A percentile compares a stretch with the other conserved stretches of the same genome.
phyloP scores from a whole-genome alignment of 37 sponge, comb jelly and placozoan genomes.

The Diacarnus erythraeanus region DNA sequence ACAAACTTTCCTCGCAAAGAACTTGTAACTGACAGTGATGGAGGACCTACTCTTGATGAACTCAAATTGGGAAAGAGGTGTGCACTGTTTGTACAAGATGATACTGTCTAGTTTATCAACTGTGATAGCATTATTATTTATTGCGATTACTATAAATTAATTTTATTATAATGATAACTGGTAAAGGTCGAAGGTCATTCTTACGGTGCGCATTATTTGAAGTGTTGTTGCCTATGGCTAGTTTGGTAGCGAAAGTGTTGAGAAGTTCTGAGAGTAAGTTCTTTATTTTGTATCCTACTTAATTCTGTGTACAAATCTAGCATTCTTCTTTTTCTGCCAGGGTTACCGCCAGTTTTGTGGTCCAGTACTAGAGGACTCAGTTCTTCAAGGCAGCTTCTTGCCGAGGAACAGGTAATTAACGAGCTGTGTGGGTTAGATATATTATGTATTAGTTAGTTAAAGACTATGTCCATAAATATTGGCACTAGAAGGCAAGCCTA shows the following conservation, averaged over 20 bases:
- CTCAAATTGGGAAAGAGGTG: conserved; percentile 55
- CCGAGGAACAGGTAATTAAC: not conserved
- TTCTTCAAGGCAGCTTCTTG: not conserved
- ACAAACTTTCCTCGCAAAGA: conserved; percentile 73
- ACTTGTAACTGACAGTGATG: conserved; percentile 30
- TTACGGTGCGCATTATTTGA: not conserved
- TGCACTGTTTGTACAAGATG: conserved; percentile 68
- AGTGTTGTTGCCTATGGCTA: not conserved
- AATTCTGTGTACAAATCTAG: not conserved
- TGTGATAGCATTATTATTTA: not conserved
- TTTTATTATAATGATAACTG: not conserved
- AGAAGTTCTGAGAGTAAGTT: not conserved
- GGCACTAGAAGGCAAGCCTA: no score
- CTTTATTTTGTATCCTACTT: not conserved
- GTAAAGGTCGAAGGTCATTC: not conserved
- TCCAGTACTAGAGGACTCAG: not conserved
- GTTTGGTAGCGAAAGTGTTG: not conserved
- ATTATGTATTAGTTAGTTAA: no score
- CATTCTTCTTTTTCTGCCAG: not conserved
- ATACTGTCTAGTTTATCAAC: conserved; percentile 5
- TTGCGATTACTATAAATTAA: not conserved
- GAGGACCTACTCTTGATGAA: conserved; percentile 60
- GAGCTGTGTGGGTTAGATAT: not conserved
- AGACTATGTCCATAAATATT: no score
- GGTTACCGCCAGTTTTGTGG: not conserved